Conservation (phyloP, 1,140 invertebrate genomes). For the Zaprionus nigranus region DNA sequence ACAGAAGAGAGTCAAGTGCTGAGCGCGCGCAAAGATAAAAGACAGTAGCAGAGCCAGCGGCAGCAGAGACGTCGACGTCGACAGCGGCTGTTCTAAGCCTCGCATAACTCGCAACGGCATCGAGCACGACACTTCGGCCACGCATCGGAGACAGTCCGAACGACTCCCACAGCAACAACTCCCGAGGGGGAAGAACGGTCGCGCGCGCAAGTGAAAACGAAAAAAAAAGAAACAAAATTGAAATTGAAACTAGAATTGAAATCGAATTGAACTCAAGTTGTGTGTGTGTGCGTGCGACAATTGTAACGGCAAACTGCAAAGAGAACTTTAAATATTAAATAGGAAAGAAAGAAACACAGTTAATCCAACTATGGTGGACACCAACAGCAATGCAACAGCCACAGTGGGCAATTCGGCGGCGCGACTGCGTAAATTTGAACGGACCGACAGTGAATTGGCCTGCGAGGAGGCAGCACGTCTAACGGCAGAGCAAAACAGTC, state of each 20-base stretch:
- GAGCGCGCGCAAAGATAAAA: constrained; percentile 54
- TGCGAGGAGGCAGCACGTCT: constrained; percentile 91
- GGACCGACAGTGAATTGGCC: constrained; percentile 94
- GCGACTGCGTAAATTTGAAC: constrained; percentile 81
- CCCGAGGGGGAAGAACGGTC: constrained; percentile 11
- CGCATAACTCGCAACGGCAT: constrained; percentile 35
- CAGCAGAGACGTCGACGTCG: constrained; percentile 33
- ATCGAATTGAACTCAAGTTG: constrained; percentile 11
- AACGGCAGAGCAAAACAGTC: constrained; percentile 87
- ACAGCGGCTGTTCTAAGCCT: constrained; percentile 39
- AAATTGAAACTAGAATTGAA: constrained; percentile 38
- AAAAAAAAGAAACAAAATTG: constrained; percentile 24
- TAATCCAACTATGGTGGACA: constrained; percentile 59
- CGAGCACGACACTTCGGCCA: constrained; percentile 52
- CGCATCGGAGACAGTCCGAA: constrained; percentile 43
- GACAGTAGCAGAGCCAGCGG: constrained; percentile 26
- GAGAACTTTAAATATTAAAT: background rate
- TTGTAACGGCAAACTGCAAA: constrained; percentile 18
- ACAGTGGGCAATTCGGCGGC: constrained; percentile 54
- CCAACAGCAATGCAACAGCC: constrained; percentile 55
- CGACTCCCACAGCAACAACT: constrained; percentile 14
- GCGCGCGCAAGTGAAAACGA: constrained; percentile 54
- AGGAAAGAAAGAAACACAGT: constrained; percentile 16
- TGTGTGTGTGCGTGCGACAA: background rate
- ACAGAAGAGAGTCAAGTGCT: constrained; percentile 27